Evolutionary conservation across 2,797 vertebrate genomes (phyloP), one percentile per base, ranked within the genome.

Genomic region (Micropoecilia bifurca): DNA sequence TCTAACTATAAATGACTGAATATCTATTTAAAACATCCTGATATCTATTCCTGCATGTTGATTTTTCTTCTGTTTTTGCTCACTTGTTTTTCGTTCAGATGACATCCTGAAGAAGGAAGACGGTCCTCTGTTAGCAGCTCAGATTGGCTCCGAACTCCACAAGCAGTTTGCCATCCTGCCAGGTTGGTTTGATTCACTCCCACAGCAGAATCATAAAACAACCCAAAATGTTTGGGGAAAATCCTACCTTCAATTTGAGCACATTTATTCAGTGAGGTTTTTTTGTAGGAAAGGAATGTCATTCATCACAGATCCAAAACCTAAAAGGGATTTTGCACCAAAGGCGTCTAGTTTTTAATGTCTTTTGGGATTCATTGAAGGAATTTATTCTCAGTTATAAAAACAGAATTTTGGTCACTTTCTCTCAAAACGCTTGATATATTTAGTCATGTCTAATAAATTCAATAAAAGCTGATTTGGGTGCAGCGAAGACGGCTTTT

Each of bases 151-250:
- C 55, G 96, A 98, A 74, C 95, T 99, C 87, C 92, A 94, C 91
- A 98, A 97, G 80, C 97, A 97, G 80, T 99, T 99, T 87, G 98
- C 97, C 39, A 96, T 97, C 93, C 92, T 97, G 30, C 97, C 97
- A 85, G 97, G 97, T 98, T 77, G 92, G 91, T 91, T 73, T 76
- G 20, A 68, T 77, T 53, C 47, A 33, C 57, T 30, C 28, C 10
- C 36, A 57, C 0, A 4, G 4, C 28, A 33, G n/a, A 30, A 28
- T 28, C 57, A 61, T 30, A 16, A 61, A 61, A 61, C 5, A 30
- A 9, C 53, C 9, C 50, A 10, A 10, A 55, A 55, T 3, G 13
- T 20, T 28, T 57, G n/a, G 12, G n/a, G n/a, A 22, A 28, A 57
- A 5, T 59, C 4, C 59, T 41, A 25, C 63, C 22, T 25, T 68